These are phyloP conservation scores for Epirrhoe tristata DNA, from an alignment of 2,888 invertebrate genomes.

Conservation along the genomic window DNA sequence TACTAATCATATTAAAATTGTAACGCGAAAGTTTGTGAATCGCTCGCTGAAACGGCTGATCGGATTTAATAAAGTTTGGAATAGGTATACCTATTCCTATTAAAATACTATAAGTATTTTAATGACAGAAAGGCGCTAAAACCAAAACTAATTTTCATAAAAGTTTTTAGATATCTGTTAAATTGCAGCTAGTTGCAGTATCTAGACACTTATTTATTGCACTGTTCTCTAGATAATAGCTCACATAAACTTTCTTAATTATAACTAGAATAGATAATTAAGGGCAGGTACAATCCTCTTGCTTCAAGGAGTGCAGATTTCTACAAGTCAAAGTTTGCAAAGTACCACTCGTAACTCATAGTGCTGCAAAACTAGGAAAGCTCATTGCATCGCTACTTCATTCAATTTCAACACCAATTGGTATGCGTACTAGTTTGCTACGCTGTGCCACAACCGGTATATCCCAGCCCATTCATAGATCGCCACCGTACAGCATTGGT, in stretches of 20 bases:
- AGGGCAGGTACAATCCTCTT: neutral
- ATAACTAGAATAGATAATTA: neutral
- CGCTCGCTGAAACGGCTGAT: too few species aligned
- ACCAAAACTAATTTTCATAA: too few species aligned
- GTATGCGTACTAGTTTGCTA: slow-evolving; percentile 26
- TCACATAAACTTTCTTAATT: neutral
- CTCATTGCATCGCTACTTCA: slow-evolving; percentile 15
- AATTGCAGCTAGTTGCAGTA: too few species aligned
- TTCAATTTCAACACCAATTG: slow-evolving; percentile 26
- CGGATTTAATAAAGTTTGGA: too few species aligned
- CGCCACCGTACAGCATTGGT: slow-evolving; percentile 9
- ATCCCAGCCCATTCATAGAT: slow-evolving; percentile 30
- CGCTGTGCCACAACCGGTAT: slow-evolving; percentile 29
- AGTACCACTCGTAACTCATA: slow-evolving; percentile 6
- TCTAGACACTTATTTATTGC: too few species aligned
- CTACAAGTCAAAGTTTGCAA: neutral
- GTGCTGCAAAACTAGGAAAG: slow-evolving; percentile 12
- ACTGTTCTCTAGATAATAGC: neutral
- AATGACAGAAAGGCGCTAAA: too few species aligned
- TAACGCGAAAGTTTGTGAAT: too few species aligned
- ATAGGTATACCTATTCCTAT: too few species aligned
- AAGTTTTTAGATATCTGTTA: too few species aligned
- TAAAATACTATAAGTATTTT: too few species aligned
- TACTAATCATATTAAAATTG: too few species aligned
- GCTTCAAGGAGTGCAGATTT: neutral